Evolutionary conservation across 2,888 invertebrate genomes (phyloP).

Genomic region (Glomeris marginata): DNA sequence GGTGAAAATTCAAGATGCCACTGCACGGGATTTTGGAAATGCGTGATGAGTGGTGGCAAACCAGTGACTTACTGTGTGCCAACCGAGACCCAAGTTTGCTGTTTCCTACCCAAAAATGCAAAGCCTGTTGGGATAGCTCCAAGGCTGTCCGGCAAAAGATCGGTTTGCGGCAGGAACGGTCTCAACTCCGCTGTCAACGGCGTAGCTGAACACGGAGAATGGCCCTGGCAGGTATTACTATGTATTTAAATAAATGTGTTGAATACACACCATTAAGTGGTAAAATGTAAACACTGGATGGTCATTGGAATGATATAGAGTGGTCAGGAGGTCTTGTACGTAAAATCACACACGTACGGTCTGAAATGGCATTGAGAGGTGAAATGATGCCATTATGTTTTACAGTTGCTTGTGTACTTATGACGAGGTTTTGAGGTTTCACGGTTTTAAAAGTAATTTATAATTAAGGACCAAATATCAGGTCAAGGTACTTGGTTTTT

Average conservation of each 20-base stretch:
- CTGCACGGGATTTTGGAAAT: slow-evolving; percentile 33
- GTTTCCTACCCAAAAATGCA: slow-evolving; percentile 26
- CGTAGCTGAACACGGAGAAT: slow-evolving; percentile 29
- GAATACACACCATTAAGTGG: no score
- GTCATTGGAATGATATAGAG: neutral
- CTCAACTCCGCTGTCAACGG: slow-evolving; percentile 24
- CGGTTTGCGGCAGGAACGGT: slow-evolving; percentile 21
- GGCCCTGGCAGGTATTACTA: slow-evolving; percentile 32
- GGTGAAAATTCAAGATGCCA: slow-evolving; percentile 21
- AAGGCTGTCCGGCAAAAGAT: slow-evolving; percentile 16
- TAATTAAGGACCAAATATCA: no score
- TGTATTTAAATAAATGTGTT: no score
- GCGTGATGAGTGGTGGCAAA: slow-evolving; percentile 28
- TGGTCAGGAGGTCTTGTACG: no score
- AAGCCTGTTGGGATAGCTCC: slow-evolving; percentile 24
- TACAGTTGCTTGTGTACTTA: no score
- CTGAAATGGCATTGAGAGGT: no score
- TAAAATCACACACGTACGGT: no score
- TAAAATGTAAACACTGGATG: no score
- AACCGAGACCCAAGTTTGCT: slow-evolving; percentile 29
- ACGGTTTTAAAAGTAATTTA: no score
- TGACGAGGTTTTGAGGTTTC: no score
- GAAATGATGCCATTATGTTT: no score
- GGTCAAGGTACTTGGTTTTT: no score
- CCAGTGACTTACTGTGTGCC: slow-evolving; percentile 31